phyloP scores from a whole-genome alignment of 2,113 vertebrate genomes.

The Aegithalos caudatus region DNA sequence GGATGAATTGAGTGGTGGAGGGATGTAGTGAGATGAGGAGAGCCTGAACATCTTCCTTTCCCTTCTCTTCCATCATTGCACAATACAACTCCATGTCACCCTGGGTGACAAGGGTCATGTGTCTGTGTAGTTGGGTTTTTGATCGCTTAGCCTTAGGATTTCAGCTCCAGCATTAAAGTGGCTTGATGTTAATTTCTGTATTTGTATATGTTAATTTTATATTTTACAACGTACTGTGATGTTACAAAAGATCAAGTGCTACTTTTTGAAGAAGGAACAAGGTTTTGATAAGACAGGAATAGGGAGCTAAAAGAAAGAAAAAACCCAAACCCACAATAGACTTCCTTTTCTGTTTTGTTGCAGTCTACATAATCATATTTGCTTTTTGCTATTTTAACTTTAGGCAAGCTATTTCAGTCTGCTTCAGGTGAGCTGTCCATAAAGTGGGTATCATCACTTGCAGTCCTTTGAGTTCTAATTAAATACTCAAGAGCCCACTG shows the following conservation, averaged over 20 bases:
- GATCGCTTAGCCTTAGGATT: not conserved
- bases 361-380: not conserved
- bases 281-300: not conserved
- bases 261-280: not conserved
- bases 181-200: not conserved
- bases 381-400: not conserved
- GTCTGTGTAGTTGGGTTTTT: not conserved
- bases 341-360: not conserved
- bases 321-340: not conserved
- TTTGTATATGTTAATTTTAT: not conserved
- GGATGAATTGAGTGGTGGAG: not conserved
- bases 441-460: not conserved
- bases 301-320: not conserved
- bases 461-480: not conserved
- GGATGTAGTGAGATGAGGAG: not conserved
- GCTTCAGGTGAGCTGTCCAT: not conserved
- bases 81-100: not conserved
- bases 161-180: not conserved
- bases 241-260: not conserved
- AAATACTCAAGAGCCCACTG: not conserved
- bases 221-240: not conserved
- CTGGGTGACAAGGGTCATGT: accelerated
- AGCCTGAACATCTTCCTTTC: not conserved
- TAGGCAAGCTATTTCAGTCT: not conserved
- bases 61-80: not conserved